Base-by-base conservation (phyloP, 2,113 vertebrate genomes). In the Strix uralensis region DNA sequence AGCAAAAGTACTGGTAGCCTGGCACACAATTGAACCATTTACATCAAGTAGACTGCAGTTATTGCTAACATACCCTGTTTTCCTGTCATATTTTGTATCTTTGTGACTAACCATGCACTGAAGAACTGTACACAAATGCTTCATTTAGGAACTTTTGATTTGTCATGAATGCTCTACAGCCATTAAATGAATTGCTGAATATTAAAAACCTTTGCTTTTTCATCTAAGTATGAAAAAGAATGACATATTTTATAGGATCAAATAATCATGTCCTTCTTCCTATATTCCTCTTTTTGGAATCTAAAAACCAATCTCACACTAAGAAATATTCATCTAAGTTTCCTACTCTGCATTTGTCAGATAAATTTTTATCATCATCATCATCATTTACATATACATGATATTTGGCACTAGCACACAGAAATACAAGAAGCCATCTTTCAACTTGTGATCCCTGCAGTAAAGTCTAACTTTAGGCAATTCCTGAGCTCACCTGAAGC, bases 101-200 rank as follows among this genome's bases (percentile, higher is more conserved):
- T 52, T 91, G 47, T 70, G 73, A 58, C 42, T 94, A 94, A 69
- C n/a, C 12, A 7, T 8, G 11, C 52, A 10, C 83, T 61, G 14
- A 86, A 67, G 72, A 69, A 26, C 61, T 23, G 29, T 71, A 36
- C 73, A 55, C 46, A 81, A 90, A 79, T 42, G 51, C 38, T 96
- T 92, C 67, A 70, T 90, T 94, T 90, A 71, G 49, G 59, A 88
- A 47, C 47, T 94, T 94, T 19, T 84, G 88, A 88, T 87, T 89
- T 66, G 51, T 81, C 88, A 49, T n/a, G 77, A 92, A 23, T 0
- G 7, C 61, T 87, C 63, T 55, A 49, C 62, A 81, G 69, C 72
- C 57, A 69, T 58, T 77, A 46, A 23, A 88, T 42, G 91, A 84
- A 67, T 54, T 94, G 38, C 51, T 78, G 85, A 73, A 78, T 78